Evolutionary conservation across 2,888 invertebrate genomes (phyloP).

Genomic region (Chloroclystis v-ata): DNA sequence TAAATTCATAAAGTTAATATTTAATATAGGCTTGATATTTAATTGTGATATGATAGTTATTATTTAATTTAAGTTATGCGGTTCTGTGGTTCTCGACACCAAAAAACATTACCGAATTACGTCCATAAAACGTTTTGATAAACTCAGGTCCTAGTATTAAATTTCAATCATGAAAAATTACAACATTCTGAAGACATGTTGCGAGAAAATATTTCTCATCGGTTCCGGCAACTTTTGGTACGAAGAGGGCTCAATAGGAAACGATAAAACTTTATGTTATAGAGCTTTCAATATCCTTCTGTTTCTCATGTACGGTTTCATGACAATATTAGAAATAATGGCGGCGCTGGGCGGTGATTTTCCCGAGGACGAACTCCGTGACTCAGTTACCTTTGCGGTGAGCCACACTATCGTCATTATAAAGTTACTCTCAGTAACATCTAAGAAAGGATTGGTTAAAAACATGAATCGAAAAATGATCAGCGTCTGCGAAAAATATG

Average conservation of each 20-base stretch:
- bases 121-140: no score
- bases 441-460: constrained; percentile 49
- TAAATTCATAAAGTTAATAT: no score
- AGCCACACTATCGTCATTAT: constrained; percentile 62
- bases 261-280: constrained; percentile 50
- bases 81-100: no score
- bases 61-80: not conserved
- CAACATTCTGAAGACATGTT: constrained; percentile 48
- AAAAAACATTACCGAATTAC: no score
- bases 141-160: not conserved
- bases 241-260: constrained; percentile 44
- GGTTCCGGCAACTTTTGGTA: constrained; percentile 69
- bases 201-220: constrained; percentile 47
- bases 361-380: constrained; percentile 61
- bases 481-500: constrained; percentile 48
- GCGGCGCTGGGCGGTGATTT: constrained; percentile 54
- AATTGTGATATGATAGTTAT: no score
- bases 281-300: constrained; percentile 39
- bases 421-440: constrained; percentile 53
- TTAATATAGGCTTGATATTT: no score
- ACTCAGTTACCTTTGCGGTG: constrained; percentile 57
- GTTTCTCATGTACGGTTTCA: constrained; percentile 46
- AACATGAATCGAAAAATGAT: constrained; percentile 51
- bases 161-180: constrained; percentile 50
- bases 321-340: constrained; percentile 63